phyloP scores from a whole-genome alignment of 2,113 vertebrate species.

The Ptyas mucosa region DNA sequence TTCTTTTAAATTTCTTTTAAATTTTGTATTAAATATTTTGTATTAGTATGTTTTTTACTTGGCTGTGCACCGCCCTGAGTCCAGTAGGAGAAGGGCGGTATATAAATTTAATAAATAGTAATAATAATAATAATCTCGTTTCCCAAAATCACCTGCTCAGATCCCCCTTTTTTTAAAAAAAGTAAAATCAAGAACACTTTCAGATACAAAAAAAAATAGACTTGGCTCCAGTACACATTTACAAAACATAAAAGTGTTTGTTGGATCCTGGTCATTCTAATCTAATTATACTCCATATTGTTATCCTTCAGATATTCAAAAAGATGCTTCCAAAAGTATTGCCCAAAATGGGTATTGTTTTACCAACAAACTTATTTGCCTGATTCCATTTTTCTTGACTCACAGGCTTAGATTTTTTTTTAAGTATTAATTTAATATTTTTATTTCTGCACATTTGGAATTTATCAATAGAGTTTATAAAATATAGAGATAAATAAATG shows the following conservation, averaged over 20 bases:
- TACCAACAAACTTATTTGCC: neutral
- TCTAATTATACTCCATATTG: neutral
- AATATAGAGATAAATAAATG: constrained; percentile 47
- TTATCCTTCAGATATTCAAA: neutral
- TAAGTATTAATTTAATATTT: neutral
- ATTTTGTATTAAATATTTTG: too few species aligned
- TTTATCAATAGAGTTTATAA: constrained; percentile 44
- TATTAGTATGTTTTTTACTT: too few species aligned
- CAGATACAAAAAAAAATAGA: neutral
- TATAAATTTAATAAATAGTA: too few species aligned
- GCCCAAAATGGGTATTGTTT: neutral
- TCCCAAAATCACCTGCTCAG: neutral
- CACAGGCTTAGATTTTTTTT: neutral
- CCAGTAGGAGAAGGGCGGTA: too few species aligned
- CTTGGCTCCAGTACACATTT: neutral
- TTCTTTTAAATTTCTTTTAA: too few species aligned
- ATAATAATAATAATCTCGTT: too few species aligned
- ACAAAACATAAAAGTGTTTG: neutral
- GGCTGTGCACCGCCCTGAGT: too few species aligned
- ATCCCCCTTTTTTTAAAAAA: neutral
- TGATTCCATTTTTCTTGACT: neutral
- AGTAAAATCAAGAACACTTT: neutral
- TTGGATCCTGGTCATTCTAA: neutral
- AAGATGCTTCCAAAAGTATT: neutral
- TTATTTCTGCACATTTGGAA: constrained; percentile 42